A percentile compares a stretch with the other conserved stretches of the same genome.
Conservation (phyloP, 2,113 vertebrate genomes). For the Australoheros scitulus region DNA sequence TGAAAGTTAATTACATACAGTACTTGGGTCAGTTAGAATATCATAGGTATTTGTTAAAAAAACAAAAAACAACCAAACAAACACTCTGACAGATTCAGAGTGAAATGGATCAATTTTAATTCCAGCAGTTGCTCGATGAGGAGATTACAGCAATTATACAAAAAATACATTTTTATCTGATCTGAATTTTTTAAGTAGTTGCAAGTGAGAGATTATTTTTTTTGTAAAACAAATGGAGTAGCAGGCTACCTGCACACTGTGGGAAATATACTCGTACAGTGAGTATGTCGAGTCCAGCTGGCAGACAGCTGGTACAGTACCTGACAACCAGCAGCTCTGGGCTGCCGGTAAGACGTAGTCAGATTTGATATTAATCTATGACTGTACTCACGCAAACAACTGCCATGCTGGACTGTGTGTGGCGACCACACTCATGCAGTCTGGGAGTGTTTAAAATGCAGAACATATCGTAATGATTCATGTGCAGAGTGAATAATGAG, state of each 20-base stretch:
- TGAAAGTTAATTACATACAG: too few species aligned
- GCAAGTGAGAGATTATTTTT: background rate
- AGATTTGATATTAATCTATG: background rate
- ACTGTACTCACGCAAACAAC: background rate
- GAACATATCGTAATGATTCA: background rate
- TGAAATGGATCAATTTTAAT: background rate
- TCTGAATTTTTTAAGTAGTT: fast-evolving
- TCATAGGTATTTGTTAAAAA: background rate
- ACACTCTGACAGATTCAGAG: background rate
- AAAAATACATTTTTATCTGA: background rate
- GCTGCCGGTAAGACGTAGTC: background rate
- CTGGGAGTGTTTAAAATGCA: too few species aligned
- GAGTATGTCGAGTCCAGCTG: background rate
- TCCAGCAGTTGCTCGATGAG: background rate
- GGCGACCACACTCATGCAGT: too few species aligned
- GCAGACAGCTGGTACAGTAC: background rate
- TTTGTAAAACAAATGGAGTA: fast-evolving
- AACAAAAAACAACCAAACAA: background rate
- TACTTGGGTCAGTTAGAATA: background rate
- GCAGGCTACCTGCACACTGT: fast-evolving
- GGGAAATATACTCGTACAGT: background rate
- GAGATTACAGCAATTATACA: background rate
- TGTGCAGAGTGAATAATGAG: background rate
- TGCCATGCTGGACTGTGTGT: too few species aligned
- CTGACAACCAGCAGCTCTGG: background rate